phyloP scores from a whole-genome alignment of 2,113 vertebrate genomes.

The Hylia prasina region DNA sequence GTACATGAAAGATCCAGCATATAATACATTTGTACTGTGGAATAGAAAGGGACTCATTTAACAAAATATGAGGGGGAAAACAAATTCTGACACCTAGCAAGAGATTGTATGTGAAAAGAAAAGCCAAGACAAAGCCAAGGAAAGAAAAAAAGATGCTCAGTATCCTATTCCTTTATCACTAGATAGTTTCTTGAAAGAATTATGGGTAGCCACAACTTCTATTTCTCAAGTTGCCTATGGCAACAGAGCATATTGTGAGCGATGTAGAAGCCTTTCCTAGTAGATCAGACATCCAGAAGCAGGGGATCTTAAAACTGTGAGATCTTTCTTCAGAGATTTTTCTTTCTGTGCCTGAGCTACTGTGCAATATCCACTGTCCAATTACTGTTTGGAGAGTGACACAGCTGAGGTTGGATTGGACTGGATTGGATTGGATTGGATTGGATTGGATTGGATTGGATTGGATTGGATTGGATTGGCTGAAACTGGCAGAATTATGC shows the following conservation, averaged over 20 bases:
- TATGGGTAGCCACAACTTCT: not conserved
- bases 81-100: not conserved
- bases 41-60: not conserved
- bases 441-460: not conserved
- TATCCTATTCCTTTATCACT: not conserved
- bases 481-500: not conserved
- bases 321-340: not conserved
- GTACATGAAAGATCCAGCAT: not conserved
- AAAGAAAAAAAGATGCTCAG: not conserved
- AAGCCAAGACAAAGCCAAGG: not conserved
- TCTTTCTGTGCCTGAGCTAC: not conserved
- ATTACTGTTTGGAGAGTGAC: not conserved
- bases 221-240: not conserved
- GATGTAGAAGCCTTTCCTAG: not conserved
- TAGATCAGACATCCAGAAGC: not conserved
- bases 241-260: not conserved
- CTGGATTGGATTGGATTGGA: not conserved
- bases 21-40: not conserved
- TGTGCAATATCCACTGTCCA: not conserved
- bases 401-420: not conserved
- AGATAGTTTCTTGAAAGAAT: not conserved
- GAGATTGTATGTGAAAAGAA: not conserved
- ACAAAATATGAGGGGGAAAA: not conserved
- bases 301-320: not conserved
- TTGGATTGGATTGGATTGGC: not conserved